Conservation (phyloP, 2,797 vertebrate species). For the Micrastur ruficollis region DNA sequence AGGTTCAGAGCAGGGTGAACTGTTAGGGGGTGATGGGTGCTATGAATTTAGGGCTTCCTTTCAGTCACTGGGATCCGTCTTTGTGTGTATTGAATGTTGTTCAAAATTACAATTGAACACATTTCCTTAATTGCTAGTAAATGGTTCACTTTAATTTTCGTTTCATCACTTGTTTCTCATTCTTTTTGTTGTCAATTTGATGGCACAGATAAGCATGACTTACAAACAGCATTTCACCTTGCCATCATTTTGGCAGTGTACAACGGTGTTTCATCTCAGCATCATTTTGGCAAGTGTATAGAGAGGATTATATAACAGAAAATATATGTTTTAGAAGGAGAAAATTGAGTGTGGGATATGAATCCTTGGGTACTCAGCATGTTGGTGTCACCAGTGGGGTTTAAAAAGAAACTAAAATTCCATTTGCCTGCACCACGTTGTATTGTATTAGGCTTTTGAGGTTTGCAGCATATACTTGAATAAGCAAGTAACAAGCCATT, state of each 20-base stretch:
- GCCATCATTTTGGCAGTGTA: neutral
- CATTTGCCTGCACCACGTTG: neutral
- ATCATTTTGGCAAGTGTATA: neutral
- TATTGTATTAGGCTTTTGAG: neutral
- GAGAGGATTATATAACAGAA: neutral
- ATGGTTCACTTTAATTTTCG: neutral
- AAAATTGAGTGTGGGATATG: neutral
- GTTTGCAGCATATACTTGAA: neutral
- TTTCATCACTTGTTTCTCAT: neutral
- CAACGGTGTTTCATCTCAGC: neutral
- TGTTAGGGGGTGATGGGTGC: neutral
- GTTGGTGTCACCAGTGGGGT: neutral
- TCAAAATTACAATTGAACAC: neutral
- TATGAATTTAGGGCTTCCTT: neutral
- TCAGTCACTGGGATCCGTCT: neutral
- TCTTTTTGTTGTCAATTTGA: neutral
- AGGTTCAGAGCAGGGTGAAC: constrained; percentile 17
- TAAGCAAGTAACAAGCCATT: neutral
- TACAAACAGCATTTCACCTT: neutral
- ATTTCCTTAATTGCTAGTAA: neutral
- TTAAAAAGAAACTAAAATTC: neutral
- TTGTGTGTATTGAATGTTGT: neutral
- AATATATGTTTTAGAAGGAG: neutral
- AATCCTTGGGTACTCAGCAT: neutral
- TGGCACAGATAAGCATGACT: neutral